Evolutionary conservation across 1,140 invertebrate species (phyloP).

Genomic region (Mycetomoellerius zeteki): DNA sequence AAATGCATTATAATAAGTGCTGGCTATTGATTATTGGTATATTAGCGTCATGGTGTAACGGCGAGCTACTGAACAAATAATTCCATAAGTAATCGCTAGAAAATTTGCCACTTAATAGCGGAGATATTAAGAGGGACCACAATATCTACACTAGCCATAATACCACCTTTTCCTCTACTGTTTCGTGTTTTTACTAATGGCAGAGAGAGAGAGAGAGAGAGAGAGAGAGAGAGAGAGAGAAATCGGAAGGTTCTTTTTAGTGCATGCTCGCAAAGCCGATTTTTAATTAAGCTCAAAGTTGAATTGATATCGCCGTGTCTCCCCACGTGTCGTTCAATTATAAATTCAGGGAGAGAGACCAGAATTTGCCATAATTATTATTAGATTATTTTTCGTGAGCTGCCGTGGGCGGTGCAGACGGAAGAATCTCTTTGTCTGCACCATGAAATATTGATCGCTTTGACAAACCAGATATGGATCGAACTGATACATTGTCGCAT

Average conservation of each 20-base stretch:
- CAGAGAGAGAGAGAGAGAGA: too few relatives aligned
- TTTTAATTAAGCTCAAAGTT: slow-evolving; percentile 26
- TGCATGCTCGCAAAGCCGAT: not conserved
- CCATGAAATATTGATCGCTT: slow-evolving; percentile 44
- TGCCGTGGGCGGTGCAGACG: not conserved
- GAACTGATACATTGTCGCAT: not conserved
- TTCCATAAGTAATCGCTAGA: too few relatives aligned
- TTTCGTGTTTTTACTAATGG: slow-evolving; percentile 43
- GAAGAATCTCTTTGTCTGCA: slow-evolving; percentile 21
- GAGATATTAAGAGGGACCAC: too few relatives aligned
- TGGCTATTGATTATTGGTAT: too few relatives aligned
- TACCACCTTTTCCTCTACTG: too few relatives aligned
- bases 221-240: too few relatives aligned
- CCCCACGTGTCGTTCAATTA: not conserved
- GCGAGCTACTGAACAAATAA: too few relatives aligned
- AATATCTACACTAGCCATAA: too few relatives aligned
- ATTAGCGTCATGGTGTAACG: too few relatives aligned
- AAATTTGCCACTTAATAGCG: too few relatives aligned
- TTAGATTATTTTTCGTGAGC: not conserved
- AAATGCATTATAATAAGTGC: too few relatives aligned
- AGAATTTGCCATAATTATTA: not conserved
- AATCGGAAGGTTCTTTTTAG: not conserved
- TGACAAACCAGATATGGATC: not conserved
- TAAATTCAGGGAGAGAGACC: not conserved
- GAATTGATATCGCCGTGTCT: not conserved